These are phyloP conservation scores for Tragelaphus scriptus DNA, from an alignment of 2,113 vertebrate species.

Conservation along the genomic window DNA sequence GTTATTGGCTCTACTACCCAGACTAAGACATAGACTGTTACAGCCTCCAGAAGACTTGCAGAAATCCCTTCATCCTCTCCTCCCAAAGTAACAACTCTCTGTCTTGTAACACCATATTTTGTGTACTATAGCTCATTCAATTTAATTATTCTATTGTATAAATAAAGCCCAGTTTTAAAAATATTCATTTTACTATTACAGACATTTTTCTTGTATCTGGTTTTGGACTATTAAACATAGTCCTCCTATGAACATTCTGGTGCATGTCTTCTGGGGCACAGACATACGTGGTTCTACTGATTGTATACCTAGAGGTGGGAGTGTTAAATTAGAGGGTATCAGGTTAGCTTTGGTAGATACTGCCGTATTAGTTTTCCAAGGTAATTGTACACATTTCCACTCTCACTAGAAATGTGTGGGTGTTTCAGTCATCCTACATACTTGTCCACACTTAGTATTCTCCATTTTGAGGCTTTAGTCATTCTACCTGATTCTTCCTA, in stretches of 20 bases:
- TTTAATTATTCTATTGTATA: background rate
- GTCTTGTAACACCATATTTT: background rate
- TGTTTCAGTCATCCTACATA: background rate
- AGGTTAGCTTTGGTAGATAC: background rate
- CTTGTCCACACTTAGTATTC: background rate
- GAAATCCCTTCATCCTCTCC: background rate
- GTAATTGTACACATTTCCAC: background rate
- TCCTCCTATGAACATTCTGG: background rate
- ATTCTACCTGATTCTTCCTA: background rate
- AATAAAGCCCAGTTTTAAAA: background rate
- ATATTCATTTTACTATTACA: background rate
- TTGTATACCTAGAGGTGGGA: background rate
- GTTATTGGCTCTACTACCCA: background rate
- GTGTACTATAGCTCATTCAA: background rate
- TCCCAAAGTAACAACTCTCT: background rate
- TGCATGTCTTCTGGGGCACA: background rate
- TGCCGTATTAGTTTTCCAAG: background rate
- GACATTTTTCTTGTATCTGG: background rate
- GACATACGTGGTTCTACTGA: background rate
- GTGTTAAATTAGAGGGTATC: background rate
- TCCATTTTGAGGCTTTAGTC: background rate
- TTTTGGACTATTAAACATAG: background rate
- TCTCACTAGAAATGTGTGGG: background rate
- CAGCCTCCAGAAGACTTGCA: background rate
- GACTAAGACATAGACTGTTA: background rate